Percentiles rank a stretch among this genome's conserved stretches.
Conservation (phyloP, 2,113 vertebrate genomes). For the Nerophis ophidion region DNA sequence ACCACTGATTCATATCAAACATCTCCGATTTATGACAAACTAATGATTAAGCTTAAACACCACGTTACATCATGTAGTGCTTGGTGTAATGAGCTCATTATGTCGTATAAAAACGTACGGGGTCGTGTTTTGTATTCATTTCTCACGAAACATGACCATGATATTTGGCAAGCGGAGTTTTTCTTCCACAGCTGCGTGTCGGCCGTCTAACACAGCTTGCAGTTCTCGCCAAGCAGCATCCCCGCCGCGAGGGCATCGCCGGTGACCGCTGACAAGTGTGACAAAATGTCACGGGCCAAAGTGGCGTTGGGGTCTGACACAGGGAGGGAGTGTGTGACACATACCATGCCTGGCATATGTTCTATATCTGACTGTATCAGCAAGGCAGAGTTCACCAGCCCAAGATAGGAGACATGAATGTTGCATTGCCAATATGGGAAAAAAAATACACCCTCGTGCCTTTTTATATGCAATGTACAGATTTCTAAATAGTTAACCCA, state of each 20-base stretch:
- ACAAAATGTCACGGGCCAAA: constrained; percentile 49
- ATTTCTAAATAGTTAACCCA: neutral
- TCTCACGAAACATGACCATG: neutral
- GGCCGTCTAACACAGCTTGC: no score
- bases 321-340: constrained; percentile 38
- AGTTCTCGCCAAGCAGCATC: constrained; percentile 2
- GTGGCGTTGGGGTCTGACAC: constrained; percentile 40
- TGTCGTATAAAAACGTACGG: neutral
- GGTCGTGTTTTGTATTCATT: neutral
- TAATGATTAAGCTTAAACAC: neutral
- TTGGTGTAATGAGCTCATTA: constrained; percentile 3
- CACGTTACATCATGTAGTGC: no score
- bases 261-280: constrained; percentile 28
- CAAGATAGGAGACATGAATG: neutral
- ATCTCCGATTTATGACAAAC: neutral
- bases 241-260: constrained; percentile 25
- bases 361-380: constrained; percentile 34
- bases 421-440: neutral
- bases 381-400: neutral
- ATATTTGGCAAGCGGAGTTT: neutral
- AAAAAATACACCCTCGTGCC: neutral
- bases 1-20: neutral
- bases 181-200: neutral
- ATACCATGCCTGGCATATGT: constrained; percentile 41
- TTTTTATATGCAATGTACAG: neutral